Evolutionary conservation across 2,797 vertebrate species (phyloP), one percentile per base, ranked within the genome.

Genomic region (Sebastes matsubarae): DNA sequence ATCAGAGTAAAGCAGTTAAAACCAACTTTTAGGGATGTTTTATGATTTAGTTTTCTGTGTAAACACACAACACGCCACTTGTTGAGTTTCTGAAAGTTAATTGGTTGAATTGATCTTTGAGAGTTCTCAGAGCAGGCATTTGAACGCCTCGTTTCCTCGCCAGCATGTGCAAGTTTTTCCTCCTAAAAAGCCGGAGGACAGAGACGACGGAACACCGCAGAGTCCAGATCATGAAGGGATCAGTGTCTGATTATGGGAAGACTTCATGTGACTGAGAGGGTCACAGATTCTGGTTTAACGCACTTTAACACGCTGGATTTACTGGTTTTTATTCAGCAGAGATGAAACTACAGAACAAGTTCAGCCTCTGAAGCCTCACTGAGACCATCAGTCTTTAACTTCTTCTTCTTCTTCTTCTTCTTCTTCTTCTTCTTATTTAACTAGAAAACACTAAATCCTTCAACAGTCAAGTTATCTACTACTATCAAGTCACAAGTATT

Each of bases 181-280:
- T 50, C 16, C 13, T 50, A 50, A 50, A 20, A 2, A 12, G 34
- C 50, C 52, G 1, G 36, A 61, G 69, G 69, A 4, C 3, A 0
- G 6, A 24, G 52, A 20, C 13, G 18, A n/a, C 9, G 18, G 5
- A 0, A 50, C 46, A 50, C 55, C 57, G 2, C 22, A 22, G 46
- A 52, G 55, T 14, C 24, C 12, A 7, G 8, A 3, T n/a, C 18
- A 71, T 79, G 68, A 81, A 83, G 55, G 64, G 18, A 27, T 5
- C 83, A 73, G 64, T 79, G 72, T 85, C n/a, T 61, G 5, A 8
- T 66, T 61, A 25, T 55, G 64, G 24, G 84, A 80, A 61, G 25
- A 6, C 7, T 65, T 59, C 83, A 79, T 81, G 78, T 86, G 72
- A 85, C 59, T 0, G 5, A 20, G 38, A 29, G 4, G 6, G 24